A percentile compares a stretch with the other conserved stretches of the same genome.
Evolutionary conservation across 2,797 vertebrate genomes (phyloP).

Genomic region (Arnoldichthys spilopterus): DNA sequence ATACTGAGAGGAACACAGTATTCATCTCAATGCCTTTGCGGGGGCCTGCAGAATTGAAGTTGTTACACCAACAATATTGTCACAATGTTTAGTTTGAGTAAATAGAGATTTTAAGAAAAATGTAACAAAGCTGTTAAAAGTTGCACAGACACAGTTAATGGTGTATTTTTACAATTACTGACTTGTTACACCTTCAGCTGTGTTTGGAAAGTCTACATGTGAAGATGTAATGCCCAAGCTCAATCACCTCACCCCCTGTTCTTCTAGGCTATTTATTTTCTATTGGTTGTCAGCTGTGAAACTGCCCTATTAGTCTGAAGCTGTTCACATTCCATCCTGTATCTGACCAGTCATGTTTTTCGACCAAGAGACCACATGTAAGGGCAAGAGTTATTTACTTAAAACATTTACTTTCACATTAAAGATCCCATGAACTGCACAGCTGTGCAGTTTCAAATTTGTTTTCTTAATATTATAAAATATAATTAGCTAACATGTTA

Average conservation of each 20-base stretch:
- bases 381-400: not conserved
- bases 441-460: not conserved
- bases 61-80: not conserved
- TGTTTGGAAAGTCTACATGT: not conserved
- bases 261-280: not conserved
- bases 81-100: slow-evolving; percentile 8
- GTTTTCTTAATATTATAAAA: too few species aligned
- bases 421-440: not conserved
- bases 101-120: not conserved
- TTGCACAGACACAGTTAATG: too few species aligned
- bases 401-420: not conserved
- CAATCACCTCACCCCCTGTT: not conserved
- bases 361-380: not conserved
- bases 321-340: not conserved
- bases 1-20: slow-evolving; percentile 24
- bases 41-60: not conserved
- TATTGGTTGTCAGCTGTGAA: not conserved
- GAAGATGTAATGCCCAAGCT: not conserved
- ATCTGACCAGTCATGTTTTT: not conserved
- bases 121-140: slow-evolving; percentile 13
- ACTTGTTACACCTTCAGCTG: not conserved
- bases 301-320: not conserved
- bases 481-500: too few species aligned
- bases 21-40: slow-evolving; percentile 40
- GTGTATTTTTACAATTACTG: not conserved